phyloP scores from a whole-genome alignment of 2,797 vertebrate genomes.

The Mergus octosetaceus region DNA sequence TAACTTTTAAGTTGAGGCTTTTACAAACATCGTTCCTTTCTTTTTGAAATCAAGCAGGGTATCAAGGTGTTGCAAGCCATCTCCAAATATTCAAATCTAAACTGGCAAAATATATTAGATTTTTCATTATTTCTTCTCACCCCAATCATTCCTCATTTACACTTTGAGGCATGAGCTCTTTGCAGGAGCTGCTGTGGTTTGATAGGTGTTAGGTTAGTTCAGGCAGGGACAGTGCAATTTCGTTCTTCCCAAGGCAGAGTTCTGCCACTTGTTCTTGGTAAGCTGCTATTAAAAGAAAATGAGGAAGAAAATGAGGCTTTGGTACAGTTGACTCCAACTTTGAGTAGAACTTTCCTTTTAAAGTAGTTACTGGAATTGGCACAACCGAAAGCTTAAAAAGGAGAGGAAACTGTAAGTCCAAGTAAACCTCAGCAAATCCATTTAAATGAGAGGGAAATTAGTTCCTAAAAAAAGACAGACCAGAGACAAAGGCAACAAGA shows the following conservation, averaged over 20 bases:
- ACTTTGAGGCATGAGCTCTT: not conserved
- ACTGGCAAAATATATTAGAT: not conserved
- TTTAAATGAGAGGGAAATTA: not conserved
- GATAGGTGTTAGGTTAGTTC: not conserved
- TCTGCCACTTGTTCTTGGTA: not conserved
- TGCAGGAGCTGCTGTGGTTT: not conserved
- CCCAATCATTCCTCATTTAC: not conserved
- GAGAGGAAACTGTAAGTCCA: not conserved
- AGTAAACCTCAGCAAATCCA: not conserved
- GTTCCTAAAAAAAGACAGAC: not conserved
- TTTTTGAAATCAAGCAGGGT: not conserved
- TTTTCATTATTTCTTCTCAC: not conserved
- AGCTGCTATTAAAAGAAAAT: constrained; percentile 3
- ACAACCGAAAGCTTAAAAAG: not conserved
- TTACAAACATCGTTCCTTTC: not conserved
- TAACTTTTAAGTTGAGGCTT: not conserved
- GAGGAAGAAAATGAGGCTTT: not conserved
- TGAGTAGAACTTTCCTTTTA: not conserved
- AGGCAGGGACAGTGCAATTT: not conserved
- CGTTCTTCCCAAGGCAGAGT: not conserved
- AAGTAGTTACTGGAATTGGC: not conserved
- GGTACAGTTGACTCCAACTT: not conserved
- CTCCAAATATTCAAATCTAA: not conserved
- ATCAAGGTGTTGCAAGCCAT: not conserved
- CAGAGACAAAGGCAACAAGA: not conserved